Evolutionary conservation across 35 echinoderm and acorn worm species (phyloP).

Genomic region (Lytechinus pictus): DNA sequence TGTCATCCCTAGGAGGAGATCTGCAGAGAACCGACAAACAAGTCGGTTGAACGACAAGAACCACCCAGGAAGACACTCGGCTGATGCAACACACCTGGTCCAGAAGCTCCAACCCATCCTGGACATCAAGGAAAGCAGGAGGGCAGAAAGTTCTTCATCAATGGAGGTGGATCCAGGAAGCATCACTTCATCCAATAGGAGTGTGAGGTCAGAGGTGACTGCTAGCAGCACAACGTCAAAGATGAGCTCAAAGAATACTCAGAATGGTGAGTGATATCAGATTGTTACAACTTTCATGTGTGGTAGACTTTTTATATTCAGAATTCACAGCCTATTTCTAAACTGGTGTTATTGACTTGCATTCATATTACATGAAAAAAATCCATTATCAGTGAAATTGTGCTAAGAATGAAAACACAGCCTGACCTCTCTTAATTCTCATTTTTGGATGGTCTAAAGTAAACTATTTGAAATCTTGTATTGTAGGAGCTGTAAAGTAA

Average conservation of each 20-base stretch:
- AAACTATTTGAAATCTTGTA: not conserved
- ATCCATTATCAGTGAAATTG: not conserved
- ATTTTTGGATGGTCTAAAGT: not conserved
- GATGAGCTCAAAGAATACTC: conserved; percentile 34
- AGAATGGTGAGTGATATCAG: conserved; percentile 57
- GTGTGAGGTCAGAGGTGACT: conserved; percentile 70
- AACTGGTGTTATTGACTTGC: not conserved
- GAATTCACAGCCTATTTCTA: not conserved
- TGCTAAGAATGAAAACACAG: not conserved
- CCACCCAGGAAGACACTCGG: conserved; percentile 71
- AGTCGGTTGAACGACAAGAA: conserved; percentile 69
- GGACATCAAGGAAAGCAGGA: conserved; percentile 28
- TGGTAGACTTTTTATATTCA: not conserved
- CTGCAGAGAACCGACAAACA: conserved; percentile 56
- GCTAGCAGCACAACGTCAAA: conserved; percentile 37
- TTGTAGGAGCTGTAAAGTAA: conserved; percentile 1
- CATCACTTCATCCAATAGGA: conserved; percentile 74
- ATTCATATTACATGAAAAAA: not conserved
- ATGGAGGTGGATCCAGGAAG: conserved; percentile 65
- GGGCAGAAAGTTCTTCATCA: conserved; percentile 56
- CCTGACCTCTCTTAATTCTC: not conserved
- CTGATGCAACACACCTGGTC: conserved; percentile 39
- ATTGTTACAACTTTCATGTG: not conserved
- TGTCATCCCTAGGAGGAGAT: conserved; percentile 76
- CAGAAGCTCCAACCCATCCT: conserved; percentile 51